Evolutionary conservation across 2,888 invertebrate genomes (phyloP), one percentile per base, ranked within the genome.

Genomic region (Globia sparganii): DNA sequence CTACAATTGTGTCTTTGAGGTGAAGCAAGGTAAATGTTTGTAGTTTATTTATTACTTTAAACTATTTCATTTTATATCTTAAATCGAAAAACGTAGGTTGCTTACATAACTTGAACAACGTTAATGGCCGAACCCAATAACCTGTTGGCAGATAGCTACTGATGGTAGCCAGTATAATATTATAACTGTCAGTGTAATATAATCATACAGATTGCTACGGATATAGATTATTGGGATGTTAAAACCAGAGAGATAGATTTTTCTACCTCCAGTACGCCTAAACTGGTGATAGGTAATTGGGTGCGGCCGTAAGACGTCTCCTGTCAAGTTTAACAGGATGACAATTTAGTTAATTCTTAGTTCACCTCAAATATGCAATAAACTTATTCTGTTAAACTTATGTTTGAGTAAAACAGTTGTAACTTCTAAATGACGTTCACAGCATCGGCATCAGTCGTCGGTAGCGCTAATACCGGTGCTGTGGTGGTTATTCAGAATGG

Each of bases 331-430:
- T 46, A 62, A 65, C 15, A 61, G 40, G 61, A 72, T 68, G 37
- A 74, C 65, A 62, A 28, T 49, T 71, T n/a, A 61, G 49, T 75
- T 75, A 56, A 58, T 73, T 72, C 69, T 84, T 78, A 76, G 49
- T 81, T 90, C 87, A 88, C 87, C 87, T 90, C 87, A 88, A 88
- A 81, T 84, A 78, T 86, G 72, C 81, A 83, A 85, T 82, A 53
- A 86, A 79, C 61, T 81, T 86, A 85, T 79, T 82, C 80, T 86
- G 82, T 87, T 89, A 81, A 79, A 88, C 86, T 88, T 87, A 86
- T 86, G 83, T 88, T 89, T 76, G 75, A 84, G 67, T 80, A 79
- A 80, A 86, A 72, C 67, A 78, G 78, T 43, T 75, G 74, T 76
- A 77, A 75, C 75, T 71, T 68, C 80, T 74, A 64, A 86, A 78